Conservation (phyloP, 2,113 vertebrate species). For the Poicephalus meyeri region DNA sequence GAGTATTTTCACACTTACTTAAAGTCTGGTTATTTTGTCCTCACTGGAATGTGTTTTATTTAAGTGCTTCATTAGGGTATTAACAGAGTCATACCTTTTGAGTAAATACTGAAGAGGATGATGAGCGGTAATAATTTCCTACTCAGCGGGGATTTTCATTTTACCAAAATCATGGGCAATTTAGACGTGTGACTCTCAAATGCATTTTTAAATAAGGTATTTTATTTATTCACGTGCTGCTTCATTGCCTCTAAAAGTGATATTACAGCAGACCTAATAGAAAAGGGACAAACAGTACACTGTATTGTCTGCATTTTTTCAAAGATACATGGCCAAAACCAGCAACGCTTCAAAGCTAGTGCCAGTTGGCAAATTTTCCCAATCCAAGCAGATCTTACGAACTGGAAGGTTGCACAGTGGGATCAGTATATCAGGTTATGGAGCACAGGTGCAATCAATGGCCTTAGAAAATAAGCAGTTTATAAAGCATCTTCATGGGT, state of each 20-base stretch:
- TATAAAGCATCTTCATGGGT: background rate
- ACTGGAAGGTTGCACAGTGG: background rate
- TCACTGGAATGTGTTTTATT: background rate
- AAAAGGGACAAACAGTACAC: background rate
- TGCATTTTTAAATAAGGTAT: background rate
- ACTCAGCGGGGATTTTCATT: background rate
- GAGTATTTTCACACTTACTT: conserved; percentile 38
- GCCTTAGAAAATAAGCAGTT: background rate
- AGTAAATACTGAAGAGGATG: background rate
- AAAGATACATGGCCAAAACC: background rate
- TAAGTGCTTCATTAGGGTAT: background rate
- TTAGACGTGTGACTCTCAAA: background rate
- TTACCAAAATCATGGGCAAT: background rate
- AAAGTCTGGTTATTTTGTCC: background rate
- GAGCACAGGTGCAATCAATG: background rate
- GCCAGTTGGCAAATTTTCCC: background rate
- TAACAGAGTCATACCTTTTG: background rate
- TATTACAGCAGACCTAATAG: background rate
- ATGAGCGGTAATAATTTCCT: background rate
- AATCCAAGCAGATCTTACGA: background rate
- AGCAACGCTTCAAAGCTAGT: background rate
- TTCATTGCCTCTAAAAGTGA: background rate
- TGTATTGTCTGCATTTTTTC: background rate
- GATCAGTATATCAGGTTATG: background rate
- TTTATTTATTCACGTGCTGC: background rate